Evolutionary conservation across 2,888 invertebrate species (phyloP).

Genomic region (Kuschelorhynchus macadamiae): DNA sequence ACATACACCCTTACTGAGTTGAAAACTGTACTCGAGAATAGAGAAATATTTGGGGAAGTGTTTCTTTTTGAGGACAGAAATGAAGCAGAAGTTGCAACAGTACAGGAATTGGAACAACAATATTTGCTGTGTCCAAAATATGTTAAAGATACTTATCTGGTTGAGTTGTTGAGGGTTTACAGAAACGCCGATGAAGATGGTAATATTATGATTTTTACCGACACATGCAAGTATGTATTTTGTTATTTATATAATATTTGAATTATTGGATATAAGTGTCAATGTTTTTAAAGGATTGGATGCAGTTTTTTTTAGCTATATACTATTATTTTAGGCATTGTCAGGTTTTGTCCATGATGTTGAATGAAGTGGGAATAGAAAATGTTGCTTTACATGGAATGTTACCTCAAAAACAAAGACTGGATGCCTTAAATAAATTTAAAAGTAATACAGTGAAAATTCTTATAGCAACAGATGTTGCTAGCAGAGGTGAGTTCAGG

Average conservation of each 20-base stretch:
- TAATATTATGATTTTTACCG: conserved; percentile 94
- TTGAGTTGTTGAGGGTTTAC: conserved; percentile 85
- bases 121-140: conserved; percentile 93
- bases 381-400: conserved; percentile 95
- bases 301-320: too few relatives aligned
- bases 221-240: conserved; percentile 90
- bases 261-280: too few relatives aligned
- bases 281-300: too few relatives aligned
- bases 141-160: conserved; percentile 92
- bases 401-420: conserved; percentile 89
- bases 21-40: conserved; percentile 75
- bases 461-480: conserved; percentile 97
- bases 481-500: conserved; percentile 80
- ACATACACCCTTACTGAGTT: conserved; percentile 84
- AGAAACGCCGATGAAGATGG: conserved; percentile 78
- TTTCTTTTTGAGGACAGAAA: conserved; percentile 80
- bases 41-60: conserved; percentile 72
- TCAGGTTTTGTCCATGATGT: conserved; percentile 89
- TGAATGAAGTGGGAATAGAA: conserved; percentile 89
- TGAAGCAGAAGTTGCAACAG: conserved; percentile 82
- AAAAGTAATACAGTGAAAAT: conserved; percentile 90
- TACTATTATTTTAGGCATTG: conserved; percentile 84
- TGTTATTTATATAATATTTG: too few relatives aligned
- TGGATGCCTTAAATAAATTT: conserved; percentile 88
- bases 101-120: conserved; percentile 89